phyloP scores from a whole-genome alignment of 2,888 invertebrate genomes.

The Stenodema calcarata region DNA sequence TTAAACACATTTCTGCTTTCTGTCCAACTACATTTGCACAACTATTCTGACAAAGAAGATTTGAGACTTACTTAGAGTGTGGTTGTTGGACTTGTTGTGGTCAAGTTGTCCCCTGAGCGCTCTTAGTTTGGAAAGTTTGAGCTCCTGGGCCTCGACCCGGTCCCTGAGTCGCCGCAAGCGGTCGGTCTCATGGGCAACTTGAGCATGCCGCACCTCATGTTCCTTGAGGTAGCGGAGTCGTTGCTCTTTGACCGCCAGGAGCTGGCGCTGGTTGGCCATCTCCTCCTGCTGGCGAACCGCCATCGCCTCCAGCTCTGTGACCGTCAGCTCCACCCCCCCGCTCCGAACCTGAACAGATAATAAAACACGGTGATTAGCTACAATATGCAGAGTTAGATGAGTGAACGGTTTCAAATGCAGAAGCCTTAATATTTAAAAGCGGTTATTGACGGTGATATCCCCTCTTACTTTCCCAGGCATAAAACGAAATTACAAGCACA shows the following conservation, averaged over 20 bases:
- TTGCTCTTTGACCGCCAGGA: conserved; percentile 91
- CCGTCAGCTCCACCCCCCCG: conserved; percentile 76
- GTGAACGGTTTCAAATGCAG: too few relatives aligned
- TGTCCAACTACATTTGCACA: too few relatives aligned
- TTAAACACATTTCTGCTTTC: too few relatives aligned
- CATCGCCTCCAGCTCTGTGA: conserved; percentile 97
- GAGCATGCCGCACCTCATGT: conserved; percentile 80
- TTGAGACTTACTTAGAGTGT: conserved; percentile 82
- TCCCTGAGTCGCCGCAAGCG: conserved; percentile 85
- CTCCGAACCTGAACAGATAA: conserved; percentile 52
- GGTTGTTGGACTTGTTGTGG: conserved; percentile 88
- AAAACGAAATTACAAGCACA: too few relatives aligned
- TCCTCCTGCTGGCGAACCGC: conserved; percentile 96
- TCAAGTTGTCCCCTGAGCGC: conserved; percentile 93
- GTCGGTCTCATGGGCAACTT: conserved; percentile 86
- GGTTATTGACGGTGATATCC: too few relatives aligned
- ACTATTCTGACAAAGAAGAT: too few relatives aligned
- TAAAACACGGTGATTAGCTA: too few relatives aligned
- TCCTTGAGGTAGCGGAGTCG: conserved; percentile 69
- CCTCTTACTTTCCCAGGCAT: too few relatives aligned
- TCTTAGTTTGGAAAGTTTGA: conserved; percentile 88
- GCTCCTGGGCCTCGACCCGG: conserved; percentile 92
- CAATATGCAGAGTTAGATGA: neutral
- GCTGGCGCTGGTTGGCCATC: conserved; percentile 92
- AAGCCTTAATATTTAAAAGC: too few relatives aligned